phyloP scores from a whole-genome alignment of 2,888 invertebrate species.

The Julus scandinavius region DNA sequence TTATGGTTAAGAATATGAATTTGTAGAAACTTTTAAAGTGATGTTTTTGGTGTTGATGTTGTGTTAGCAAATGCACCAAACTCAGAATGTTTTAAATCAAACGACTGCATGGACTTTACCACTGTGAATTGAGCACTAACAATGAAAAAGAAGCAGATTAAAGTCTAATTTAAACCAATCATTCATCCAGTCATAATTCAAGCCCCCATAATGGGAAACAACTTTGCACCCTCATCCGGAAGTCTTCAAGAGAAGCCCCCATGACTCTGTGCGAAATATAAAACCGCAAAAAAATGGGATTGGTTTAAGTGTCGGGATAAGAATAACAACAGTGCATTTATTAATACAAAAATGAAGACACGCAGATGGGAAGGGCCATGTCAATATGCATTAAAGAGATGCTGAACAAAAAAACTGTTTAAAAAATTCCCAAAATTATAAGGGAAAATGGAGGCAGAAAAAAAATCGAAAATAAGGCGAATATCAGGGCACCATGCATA shows the following conservation, averaged over 20 bases:
- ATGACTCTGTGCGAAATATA: slow-evolving; percentile 4
- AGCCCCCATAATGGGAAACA: not conserved
- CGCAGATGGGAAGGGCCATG: slow-evolving; percentile 37
- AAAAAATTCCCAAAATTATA: slow-evolving; percentile 22
- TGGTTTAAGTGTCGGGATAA: not conserved
- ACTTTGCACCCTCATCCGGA: slow-evolving; percentile 30
- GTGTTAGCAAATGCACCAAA: no score
- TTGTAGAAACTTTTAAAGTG: no score
- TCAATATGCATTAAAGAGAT: slow-evolving; percentile 32
- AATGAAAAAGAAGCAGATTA: not conserved
- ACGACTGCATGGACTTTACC: no score
- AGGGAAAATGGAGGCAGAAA: not conserved
- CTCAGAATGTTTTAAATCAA: no score
- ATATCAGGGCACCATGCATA: slow-evolving; percentile 12
- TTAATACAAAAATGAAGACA: slow-evolving; percentile 22
- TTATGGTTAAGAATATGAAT: no score
- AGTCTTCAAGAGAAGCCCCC: slow-evolving; percentile 22
- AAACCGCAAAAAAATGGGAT: slow-evolving; percentile 23
- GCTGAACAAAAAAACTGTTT: not conserved
- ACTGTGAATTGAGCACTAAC: no score
- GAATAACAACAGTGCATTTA: slow-evolving; percentile 27
- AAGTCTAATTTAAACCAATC: not conserved
- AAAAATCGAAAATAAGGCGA: slow-evolving; percentile 7
- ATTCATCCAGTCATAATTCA: not conserved
- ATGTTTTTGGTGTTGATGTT: no score